A percentile compares a stretch with the other conserved stretches of the same genome.
These are phyloP conservation scores for Euwallacea fornicatus DNA, from an alignment of 1,140 invertebrate species.

Conservation along the genomic window DNA sequence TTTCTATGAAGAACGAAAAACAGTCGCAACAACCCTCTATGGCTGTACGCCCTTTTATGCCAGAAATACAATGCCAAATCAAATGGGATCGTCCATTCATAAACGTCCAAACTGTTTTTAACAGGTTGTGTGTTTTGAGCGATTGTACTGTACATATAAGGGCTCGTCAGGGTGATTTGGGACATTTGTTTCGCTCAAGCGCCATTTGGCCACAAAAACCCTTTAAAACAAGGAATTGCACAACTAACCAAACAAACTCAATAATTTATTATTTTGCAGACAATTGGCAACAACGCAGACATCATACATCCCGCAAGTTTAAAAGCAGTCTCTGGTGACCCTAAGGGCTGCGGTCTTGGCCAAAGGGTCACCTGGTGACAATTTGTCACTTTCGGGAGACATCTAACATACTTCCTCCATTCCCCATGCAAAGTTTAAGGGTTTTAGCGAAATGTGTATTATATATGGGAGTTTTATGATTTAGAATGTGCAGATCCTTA, in stretches of 20 bases:
- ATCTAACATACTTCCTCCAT: conserved; percentile 36
- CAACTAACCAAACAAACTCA: no score
- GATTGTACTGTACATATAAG: conserved; percentile 23
- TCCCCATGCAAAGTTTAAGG: conserved; percentile 28
- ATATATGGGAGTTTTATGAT: conserved; percentile 27
- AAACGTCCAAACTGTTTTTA: conserved; percentile 27
- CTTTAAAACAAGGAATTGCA: background rate
- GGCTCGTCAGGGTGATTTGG: conserved; percentile 13
- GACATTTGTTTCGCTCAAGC: conserved; percentile 15
- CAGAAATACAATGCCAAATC: conserved; percentile 16
- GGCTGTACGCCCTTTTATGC: conserved; percentile 3
- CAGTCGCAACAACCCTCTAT: conserved; percentile 4
- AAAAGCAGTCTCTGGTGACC: conserved; percentile 28
- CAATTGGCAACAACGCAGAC: conserved; percentile 8
- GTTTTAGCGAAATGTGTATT: conserved; percentile 20
- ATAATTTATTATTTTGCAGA: background rate
- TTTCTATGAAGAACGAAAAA: no score
- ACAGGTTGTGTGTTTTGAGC: conserved; percentile 25
- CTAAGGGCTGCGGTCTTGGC: conserved; percentile 36
- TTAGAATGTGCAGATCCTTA: conserved; percentile 10
- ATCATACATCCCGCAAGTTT: conserved; percentile 29
- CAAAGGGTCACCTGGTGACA: conserved; percentile 39
- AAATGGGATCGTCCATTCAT: conserved; percentile 23
- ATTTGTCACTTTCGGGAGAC: conserved; percentile 39
- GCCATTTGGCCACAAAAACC: background rate